A percentile compares a stretch with the other conserved stretches of the same genome.
These are phyloP conservation scores for Triplophysa siluroides DNA, from an alignment of 2,113 vertebrate genomes.

Conservation along the genomic window DNA sequence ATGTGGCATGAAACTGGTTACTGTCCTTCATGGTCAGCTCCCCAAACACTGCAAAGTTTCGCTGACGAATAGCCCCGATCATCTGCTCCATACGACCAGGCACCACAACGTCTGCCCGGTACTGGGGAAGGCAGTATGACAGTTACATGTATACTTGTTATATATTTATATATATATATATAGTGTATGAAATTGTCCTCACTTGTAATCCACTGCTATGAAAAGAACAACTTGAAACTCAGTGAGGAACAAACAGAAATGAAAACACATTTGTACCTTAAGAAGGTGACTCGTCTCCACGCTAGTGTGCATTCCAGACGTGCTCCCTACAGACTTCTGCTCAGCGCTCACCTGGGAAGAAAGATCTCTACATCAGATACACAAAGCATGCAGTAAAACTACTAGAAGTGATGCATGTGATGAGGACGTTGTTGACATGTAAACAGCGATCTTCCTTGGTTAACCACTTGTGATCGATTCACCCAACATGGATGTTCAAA, in stretches of 20 bases:
- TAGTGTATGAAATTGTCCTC: too few species aligned
- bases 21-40: constrained; percentile 94
- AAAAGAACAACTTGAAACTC: too few species aligned
- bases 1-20: constrained; percentile 97
- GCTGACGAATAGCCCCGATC: constrained; percentile 73
- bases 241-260: background rate
- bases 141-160: too few species aligned
- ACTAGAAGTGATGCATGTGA: too few species aligned
- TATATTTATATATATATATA: too few species aligned
- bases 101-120: constrained; percentile 84
- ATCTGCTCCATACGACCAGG: constrained; percentile 83
- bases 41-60: constrained; percentile 85
- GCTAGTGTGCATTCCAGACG: constrained; percentile 89
- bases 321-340: constrained; percentile 84
- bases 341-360: constrained; percentile 82
- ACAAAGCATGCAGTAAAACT: too few species aligned
- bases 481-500: too few species aligned
- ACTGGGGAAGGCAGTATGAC: constrained; percentile 65
- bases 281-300: constrained; percentile 87
- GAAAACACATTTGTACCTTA: constrained; percentile 72
- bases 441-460: too few species aligned
- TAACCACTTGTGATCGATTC: too few species aligned
- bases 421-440: too few species aligned
- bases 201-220: too few species aligned
- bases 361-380: background rate